Evolutionary conservation across 2,888 invertebrate genomes (phyloP).

Genomic region (Mechanitis mazaeus): DNA sequence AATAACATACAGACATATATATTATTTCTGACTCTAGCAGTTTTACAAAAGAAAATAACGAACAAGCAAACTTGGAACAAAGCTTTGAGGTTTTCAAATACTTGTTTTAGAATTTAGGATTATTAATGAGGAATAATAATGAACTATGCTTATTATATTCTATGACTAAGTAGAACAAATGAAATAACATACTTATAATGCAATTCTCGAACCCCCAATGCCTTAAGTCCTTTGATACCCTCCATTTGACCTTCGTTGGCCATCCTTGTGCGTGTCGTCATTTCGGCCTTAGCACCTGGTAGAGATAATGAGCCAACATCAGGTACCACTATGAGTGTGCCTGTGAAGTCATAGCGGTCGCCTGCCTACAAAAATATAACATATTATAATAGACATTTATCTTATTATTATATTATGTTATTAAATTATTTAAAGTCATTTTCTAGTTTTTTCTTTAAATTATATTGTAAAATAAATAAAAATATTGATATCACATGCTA

Average conservation of each 20-base stretch:
- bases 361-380: conserved; percentile 71
- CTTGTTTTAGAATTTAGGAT: no score
- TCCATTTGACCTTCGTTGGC: conserved; percentile 85
- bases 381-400: not conserved
- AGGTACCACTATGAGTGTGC: conserved; percentile 97
- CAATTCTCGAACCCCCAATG: conserved; percentile 71
- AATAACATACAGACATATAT: not conserved
- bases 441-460: no score
- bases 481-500: no score
- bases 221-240: conserved; percentile 91
- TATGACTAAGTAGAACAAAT: no score
- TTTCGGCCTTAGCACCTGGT: conserved; percentile 92
- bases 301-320: conserved; percentile 92
- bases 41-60: no score
- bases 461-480: no score
- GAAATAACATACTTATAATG: conserved; percentile 64
- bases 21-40: no score
- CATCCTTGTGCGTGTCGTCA: conserved; percentile 82
- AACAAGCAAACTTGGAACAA: no score
- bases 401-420: not conserved
- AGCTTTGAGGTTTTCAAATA: no score
- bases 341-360: conserved; percentile 93
- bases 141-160: no score
- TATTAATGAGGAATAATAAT: no score
- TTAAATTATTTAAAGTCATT: no score